Evolutionary conservation across 2,888 invertebrate species (phyloP).

Genomic region (Aplocera efformata): DNA sequence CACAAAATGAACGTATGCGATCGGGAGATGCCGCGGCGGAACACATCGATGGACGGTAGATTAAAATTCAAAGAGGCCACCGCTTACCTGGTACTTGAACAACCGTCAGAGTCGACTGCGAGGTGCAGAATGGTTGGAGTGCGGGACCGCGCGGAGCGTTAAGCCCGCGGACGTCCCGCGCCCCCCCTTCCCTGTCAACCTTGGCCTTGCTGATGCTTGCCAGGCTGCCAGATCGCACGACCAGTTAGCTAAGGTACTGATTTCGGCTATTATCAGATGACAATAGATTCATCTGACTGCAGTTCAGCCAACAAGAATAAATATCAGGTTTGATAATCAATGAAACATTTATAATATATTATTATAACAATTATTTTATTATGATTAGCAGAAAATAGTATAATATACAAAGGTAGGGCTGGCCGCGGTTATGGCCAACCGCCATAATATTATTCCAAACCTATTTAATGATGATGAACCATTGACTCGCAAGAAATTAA

Average conservation of each 20-base stretch:
- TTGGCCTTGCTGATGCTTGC: constrained; percentile 71
- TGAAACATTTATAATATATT: no score
- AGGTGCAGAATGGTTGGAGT: constrained; percentile 76
- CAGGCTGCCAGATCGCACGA: constrained; percentile 47
- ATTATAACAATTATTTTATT: no score
- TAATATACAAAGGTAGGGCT: no score
- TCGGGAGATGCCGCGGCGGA: constrained; percentile 41
- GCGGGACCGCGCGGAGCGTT: constrained; percentile 74
- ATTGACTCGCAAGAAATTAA: no score
- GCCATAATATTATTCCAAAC: no score
- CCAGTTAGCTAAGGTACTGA: constrained; percentile 35
- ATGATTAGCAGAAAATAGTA: no score
- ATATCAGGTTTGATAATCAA: no score
- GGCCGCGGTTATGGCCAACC: no score
- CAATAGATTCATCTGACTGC: constrained; percentile 13
- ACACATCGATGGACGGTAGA: constrained; percentile 44
- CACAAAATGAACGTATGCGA: constrained; percentile 47
- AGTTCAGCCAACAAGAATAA: no score
- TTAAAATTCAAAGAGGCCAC: constrained; percentile 56
- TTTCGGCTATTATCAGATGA: constrained; percentile 29
- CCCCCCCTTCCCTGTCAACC: constrained; percentile 74
- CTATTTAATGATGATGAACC: no score
- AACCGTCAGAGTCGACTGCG: constrained; percentile 80
- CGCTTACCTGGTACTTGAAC: constrained; percentile 79
- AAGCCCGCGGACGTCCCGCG: constrained; percentile 69